phyloP scores from a whole-genome alignment of 1,140 invertebrate genomes.

The Diorhabda elongata region DNA sequence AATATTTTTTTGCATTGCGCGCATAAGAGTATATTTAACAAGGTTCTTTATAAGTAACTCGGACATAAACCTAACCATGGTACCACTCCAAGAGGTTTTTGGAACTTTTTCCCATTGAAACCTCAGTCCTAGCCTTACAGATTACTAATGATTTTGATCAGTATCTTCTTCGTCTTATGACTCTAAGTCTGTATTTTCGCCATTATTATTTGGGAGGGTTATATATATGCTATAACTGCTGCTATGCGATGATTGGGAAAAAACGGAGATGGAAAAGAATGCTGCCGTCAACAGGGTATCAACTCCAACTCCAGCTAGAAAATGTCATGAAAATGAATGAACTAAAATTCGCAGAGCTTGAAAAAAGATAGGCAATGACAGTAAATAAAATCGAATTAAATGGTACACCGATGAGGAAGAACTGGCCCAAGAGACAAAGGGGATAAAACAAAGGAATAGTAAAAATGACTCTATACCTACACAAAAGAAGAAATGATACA shows the following conservation, averaged over 20 bases:
- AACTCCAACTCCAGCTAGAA: background rate
- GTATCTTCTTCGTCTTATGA: background rate
- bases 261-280: background rate
- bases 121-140: background rate
- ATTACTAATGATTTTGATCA: background rate
- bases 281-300: background rate
- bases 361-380: background rate
- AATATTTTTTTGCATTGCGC: background rate
- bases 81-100: background rate
- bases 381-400: background rate
- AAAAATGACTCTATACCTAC: too few species aligned
- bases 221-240: background rate
- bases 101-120: background rate
- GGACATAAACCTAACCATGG: background rate
- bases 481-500: background rate
- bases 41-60: background rate
- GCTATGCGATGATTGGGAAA: background rate
- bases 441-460: background rate
- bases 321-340: background rate
- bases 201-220: background rate
- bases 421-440: background rate
- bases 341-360: background rate
- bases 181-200: background rate
- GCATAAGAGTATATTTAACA: background rate
- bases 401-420: background rate